phyloP scores from a whole-genome alignment of 23 tunicate genomes.

The Styela clava region DNA sequence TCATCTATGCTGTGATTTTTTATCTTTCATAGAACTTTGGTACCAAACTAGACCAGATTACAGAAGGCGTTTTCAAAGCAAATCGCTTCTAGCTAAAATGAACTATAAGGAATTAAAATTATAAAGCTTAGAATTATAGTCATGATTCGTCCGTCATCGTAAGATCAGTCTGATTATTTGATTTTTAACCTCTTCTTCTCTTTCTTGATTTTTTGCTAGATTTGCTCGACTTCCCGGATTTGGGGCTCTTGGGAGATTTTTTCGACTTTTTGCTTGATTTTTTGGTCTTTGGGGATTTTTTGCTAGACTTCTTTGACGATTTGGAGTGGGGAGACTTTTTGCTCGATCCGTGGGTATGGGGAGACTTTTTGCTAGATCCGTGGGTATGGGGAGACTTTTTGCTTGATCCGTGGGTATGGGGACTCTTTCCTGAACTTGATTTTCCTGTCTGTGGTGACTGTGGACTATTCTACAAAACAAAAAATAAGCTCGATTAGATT shows the following conservation, averaged over 20 bases:
- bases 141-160: background rate
- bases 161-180: background rate
- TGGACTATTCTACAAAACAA: background rate
- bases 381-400: conserved; percentile 1
- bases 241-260: background rate
- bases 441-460: background rate
- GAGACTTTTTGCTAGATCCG: background rate
- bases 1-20: no score
- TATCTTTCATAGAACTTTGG: no score
- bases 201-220: background rate
- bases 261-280: conserved; percentile 7
- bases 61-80: no score
- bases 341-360: conserved; percentile 1
- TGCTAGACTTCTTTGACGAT: conserved; percentile 1
- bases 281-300: background rate
- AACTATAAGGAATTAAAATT: no score
- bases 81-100: no score
- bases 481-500: no score
- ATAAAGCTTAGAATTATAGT: no score
- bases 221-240: conserved; percentile 3
- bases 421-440: conserved; percentile 2
- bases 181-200: conserved; percentile 2
- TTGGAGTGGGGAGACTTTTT: conserved; percentile 1
- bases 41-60: no score
- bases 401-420: background rate